Evolutionary conservation across 2,113 vertebrate genomes (phyloP).

Genomic region (Vidua chalybeata): DNA sequence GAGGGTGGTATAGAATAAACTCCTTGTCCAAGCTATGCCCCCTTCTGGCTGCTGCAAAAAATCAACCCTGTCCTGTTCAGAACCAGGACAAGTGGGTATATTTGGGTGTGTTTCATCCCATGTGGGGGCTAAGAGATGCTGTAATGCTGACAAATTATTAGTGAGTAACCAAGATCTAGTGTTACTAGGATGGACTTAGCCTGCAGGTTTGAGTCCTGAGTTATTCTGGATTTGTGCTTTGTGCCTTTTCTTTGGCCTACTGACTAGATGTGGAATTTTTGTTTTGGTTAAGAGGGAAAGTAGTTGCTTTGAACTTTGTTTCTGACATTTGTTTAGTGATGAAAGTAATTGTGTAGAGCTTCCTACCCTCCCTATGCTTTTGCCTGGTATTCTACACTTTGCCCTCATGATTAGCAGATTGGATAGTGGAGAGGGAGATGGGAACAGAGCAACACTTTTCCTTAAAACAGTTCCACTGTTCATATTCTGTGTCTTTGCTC

Average conservation of each 20-base stretch:
- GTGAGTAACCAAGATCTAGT: not conserved
- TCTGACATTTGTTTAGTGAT: not conserved
- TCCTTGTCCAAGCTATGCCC: not conserved
- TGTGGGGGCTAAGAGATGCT: not conserved
- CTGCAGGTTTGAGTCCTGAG: not conserved
- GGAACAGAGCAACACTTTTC: not conserved
- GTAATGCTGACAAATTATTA: not conserved
- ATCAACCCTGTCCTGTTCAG: not conserved
- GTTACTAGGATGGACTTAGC: not conserved
- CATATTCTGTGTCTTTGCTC: not conserved
- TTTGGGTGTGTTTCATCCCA: not conserved
- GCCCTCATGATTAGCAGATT: accelerated
- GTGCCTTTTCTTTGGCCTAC: not conserved
- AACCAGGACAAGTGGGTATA: not conserved
- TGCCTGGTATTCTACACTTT: not conserved
- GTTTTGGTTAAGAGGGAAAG: not conserved
- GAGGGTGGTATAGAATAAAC: not conserved
- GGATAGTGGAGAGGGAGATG: not conserved
- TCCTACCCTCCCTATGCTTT: not conserved
- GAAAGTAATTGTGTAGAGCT: not conserved
- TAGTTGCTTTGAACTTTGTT: not conserved
- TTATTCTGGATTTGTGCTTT: not conserved
- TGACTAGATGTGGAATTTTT: not conserved
- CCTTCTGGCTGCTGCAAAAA: not conserved
- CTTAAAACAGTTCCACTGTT: not conserved